A percentile compares a stretch with the other conserved stretches of the same genome.
Evolutionary conservation across 53 echinoderm and acorn worm species (phyloP).

Genomic region (Antedon mediterranea): DNA sequence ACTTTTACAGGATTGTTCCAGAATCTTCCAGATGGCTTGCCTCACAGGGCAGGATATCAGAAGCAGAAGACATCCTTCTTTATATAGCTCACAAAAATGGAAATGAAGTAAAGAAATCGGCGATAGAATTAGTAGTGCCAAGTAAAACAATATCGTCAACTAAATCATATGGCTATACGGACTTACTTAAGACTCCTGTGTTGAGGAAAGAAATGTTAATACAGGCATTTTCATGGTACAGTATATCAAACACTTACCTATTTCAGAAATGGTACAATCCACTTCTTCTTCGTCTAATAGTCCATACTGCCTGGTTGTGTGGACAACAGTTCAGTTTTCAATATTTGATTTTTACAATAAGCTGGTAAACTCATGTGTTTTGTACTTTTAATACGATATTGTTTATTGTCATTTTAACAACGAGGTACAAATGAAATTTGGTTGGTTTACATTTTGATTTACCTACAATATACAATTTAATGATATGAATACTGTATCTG

Average conservation of each 20-base stretch:
- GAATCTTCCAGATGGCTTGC: slow-evolving; percentile 78
- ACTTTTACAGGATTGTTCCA: slow-evolving; percentile 41
- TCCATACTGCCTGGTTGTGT: too few species aligned
- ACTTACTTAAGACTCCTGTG: slow-evolving; percentile 54
- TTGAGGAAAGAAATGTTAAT: slow-evolving; percentile 47
- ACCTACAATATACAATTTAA: background rate
- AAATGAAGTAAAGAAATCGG: slow-evolving; percentile 14
- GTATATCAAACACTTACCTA: background rate
- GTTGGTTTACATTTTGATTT: background rate
- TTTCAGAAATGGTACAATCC: background rate
- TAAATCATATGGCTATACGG: slow-evolving; percentile 31
- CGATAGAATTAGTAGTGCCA: slow-evolving; percentile 27
- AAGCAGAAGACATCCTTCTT: slow-evolving; percentile 56
- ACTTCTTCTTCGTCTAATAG: background rate
- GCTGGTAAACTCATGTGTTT: too few species aligned
- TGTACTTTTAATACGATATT: too few species aligned
- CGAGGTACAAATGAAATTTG: background rate
- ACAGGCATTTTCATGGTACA: slow-evolving; percentile 61
- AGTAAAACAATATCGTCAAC: slow-evolving; percentile 1
- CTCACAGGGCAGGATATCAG: slow-evolving; percentile 39
- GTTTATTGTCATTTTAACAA: too few species aligned
- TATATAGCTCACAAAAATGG: slow-evolving; percentile 43
- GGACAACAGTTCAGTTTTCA: too few species aligned
- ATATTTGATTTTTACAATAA: too few species aligned
- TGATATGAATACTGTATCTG: background rate